phyloP scores from a whole-genome alignment of 2,113 vertebrate species.

The Corvus cornix region DNA sequence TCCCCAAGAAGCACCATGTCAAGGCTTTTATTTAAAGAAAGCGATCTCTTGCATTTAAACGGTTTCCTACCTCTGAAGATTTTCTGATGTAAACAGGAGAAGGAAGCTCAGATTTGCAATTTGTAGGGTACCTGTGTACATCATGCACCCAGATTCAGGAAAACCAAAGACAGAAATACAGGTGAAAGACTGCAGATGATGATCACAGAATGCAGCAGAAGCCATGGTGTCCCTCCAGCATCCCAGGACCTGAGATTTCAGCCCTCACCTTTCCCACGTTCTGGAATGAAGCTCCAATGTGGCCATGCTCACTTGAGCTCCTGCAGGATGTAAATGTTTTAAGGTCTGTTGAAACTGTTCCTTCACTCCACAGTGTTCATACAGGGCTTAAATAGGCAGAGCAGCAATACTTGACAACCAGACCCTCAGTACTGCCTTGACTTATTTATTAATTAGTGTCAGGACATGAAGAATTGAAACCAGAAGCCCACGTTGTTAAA shows the following conservation, averaged over 20 bases:
- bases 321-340: not conserved
- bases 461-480: not conserved
- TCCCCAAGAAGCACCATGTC: not conserved
- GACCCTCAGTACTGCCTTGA: not conserved
- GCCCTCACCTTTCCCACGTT: not conserved
- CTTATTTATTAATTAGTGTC: not conserved
- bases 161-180: not conserved
- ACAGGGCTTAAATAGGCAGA: not conserved
- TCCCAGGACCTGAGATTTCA: not conserved
- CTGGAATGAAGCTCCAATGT: not conserved
- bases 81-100: not conserved
- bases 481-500: fast-evolving
- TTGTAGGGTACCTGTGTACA: not conserved
- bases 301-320: not conserved
- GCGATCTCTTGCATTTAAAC: not conserved
- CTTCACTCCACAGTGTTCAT: not conserved
- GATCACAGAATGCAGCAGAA: not conserved
- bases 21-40: not conserved
- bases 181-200: not conserved
- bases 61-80: not conserved
- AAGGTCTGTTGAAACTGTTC: not conserved
- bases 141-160: not conserved
- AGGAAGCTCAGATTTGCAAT: not conserved
- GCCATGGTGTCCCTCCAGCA: fast-evolving
- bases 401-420: not conserved